Percentiles rank a stretch among this genome's conserved stretches.
Evolutionary conservation across 2,113 vertebrate species (phyloP).

Genomic region (Paedocypris sp.): DNA sequence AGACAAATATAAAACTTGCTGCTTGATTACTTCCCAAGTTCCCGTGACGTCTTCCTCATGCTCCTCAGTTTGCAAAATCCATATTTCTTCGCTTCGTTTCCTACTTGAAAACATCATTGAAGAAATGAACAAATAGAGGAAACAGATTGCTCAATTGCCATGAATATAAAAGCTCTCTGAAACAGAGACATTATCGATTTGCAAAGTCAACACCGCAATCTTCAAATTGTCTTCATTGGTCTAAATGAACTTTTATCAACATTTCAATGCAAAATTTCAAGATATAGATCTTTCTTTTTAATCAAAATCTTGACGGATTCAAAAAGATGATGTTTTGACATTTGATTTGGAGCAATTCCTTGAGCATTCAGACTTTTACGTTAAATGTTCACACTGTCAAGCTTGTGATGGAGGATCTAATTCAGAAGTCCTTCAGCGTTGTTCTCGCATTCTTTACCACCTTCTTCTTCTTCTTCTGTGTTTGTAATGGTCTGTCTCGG

Average conservation of each 20-base stretch:
- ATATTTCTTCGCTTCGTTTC: too few species aligned
- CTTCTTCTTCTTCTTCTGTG: conserved; percentile 87
- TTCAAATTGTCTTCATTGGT: background rate
- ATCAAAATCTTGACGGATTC: too few species aligned
- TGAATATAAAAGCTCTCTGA: conserved; percentile 19
- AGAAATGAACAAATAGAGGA: background rate
- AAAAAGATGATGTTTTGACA: background rate
- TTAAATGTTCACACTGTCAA: background rate
- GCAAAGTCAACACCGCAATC: conserved; percentile 6
- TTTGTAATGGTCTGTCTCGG: conserved; percentile 59
- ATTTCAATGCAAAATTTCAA: too few species aligned
- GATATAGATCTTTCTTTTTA: too few species aligned
- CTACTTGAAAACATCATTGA: too few species aligned
- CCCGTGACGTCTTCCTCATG: too few species aligned
- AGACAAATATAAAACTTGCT: too few species aligned
- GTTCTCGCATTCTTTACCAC: conserved; percentile 78
- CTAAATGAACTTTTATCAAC: background rate
- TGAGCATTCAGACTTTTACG: conserved; percentile 3
- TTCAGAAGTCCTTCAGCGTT: conserved; percentile 66
- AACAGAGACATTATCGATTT: conserved; percentile 14
- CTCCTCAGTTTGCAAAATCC: too few species aligned
- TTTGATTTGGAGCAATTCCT: conserved; percentile 9
- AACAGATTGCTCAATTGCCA: conserved; percentile 8
- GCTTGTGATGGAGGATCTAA: conserved; percentile 3
- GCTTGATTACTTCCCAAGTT: too few species aligned